phyloP scores from a whole-genome alignment of 1,140 invertebrate genomes.

The Neoseiulus cucumeris region DNA sequence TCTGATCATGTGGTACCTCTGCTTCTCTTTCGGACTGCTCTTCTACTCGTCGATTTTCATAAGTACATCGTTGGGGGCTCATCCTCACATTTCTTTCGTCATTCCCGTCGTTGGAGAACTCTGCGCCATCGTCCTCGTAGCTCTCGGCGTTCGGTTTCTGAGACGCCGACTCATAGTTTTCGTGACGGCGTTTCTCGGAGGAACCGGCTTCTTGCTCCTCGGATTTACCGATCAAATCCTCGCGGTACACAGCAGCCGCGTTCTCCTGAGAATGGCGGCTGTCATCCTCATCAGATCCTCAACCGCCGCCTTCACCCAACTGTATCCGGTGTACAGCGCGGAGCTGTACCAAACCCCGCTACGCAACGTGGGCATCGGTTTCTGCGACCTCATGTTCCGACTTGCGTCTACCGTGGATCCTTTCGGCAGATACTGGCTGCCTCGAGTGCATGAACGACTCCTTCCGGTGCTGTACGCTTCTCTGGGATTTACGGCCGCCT shows the following conservation, averaged over 20 bases:
- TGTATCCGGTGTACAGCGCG: slow-evolving; percentile 49
- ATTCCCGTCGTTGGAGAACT: neutral
- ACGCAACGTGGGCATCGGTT: slow-evolving; percentile 56
- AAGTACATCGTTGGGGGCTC: neutral
- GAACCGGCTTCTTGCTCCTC: neutral
- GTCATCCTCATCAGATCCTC: neutral
- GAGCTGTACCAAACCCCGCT: slow-evolving; percentile 70
- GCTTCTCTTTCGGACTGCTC: neutral
- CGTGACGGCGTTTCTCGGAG: neutral
- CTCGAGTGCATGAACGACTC: neutral
- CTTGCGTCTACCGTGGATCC: neutral
- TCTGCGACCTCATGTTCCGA: neutral
- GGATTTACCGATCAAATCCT: neutral
- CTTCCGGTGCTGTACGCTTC: neutral
- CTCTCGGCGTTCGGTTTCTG: neutral
- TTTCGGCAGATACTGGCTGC: neutral
- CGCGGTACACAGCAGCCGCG: neutral
- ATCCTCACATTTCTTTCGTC: neutral
- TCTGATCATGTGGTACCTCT: neutral
- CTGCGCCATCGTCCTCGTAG: neutral
- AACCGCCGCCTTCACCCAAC: neutral
- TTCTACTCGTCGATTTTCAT: slow-evolving; percentile 8
- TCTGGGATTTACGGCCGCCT: neutral
- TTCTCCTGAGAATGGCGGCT: neutral
- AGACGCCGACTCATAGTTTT: neutral